These are phyloP conservation scores for Latrodectus geometricus DNA, from an alignment of 1,140 invertebrate genomes.

Conservation along the genomic window DNA sequence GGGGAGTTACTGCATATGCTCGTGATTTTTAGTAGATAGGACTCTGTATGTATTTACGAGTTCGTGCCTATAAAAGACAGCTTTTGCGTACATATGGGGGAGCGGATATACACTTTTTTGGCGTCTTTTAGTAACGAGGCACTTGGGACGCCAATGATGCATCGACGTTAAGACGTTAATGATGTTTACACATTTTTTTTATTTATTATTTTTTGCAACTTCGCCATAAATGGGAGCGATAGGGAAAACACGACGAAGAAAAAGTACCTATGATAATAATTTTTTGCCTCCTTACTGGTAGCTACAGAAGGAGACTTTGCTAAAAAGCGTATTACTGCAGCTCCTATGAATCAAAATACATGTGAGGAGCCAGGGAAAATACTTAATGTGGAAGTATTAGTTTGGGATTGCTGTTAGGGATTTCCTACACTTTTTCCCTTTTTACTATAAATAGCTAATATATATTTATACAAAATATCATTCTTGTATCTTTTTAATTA, in stretches of 20 bases:
- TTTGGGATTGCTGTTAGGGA: no score
- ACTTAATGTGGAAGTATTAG: no score
- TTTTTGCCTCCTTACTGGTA: slow-evolving; percentile 5
- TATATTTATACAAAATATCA: no score
- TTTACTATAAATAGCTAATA: no score
- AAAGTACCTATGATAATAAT: slow-evolving; percentile 28
- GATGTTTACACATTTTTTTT: slow-evolving; percentile 55
- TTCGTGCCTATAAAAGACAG: slow-evolving; percentile 15
- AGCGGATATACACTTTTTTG: slow-evolving; percentile 29
- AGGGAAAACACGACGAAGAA: slow-evolving; percentile 8
- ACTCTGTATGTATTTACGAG: slow-evolving; percentile 27
- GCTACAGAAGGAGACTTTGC: not conserved
- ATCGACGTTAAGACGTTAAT: slow-evolving; percentile 43
- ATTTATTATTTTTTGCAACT: not conserved
- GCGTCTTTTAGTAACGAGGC: slow-evolving; percentile 35
- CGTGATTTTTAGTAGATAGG: slow-evolving; percentile 41
- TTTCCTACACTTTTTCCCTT: no score
- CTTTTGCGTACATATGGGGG: not conserved
- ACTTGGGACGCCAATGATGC: slow-evolving; percentile 22
- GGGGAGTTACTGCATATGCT: slow-evolving; percentile 14
- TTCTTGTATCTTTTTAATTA: no score
- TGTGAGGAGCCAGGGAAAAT: no score
- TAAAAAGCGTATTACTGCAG: no score
- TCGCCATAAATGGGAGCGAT: slow-evolving; percentile 1
- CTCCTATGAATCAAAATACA: no score